Conservation (phyloP, 1,140 invertebrate species). For the Harlomillsia oculata region DNA sequence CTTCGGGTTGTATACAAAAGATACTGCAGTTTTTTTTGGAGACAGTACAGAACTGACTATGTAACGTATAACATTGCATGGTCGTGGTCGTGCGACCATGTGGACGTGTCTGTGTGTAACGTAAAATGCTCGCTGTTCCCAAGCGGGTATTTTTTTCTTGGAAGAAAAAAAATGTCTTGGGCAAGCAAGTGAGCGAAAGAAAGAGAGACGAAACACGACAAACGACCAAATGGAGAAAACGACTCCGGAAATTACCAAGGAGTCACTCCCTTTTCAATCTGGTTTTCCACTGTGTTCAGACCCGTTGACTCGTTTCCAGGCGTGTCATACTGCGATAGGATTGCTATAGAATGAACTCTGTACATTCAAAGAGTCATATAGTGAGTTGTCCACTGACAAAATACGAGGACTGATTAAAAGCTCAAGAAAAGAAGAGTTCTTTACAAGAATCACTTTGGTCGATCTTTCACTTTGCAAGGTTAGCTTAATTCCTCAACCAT, state of each 20-base stretch:
- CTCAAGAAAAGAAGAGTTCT: not conserved
- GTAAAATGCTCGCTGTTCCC: too few species aligned
- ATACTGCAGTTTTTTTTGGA: too few species aligned
- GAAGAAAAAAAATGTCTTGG: too few species aligned
- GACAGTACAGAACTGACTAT: too few species aligned
- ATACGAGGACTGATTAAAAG: not conserved
- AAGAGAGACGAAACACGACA: constrained; percentile 22
- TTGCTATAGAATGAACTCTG: not conserved
- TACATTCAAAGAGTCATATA: not conserved
- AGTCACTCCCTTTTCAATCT: constrained; percentile 17
- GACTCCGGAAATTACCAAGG: constrained; percentile 29
- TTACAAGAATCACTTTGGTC: not conserved
- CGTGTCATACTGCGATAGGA: not conserved
- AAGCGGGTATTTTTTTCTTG: too few species aligned
- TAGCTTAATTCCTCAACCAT: too few species aligned
- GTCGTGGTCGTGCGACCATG: too few species aligned
- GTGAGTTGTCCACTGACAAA: not conserved
- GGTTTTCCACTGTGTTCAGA: constrained; percentile 2
- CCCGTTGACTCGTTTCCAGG: constrained; percentile 8
- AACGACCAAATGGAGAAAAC: constrained; percentile 30
- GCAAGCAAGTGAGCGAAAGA: too few species aligned
- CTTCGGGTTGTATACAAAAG: too few species aligned
- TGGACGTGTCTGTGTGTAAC: too few species aligned
- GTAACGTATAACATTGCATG: too few species aligned
- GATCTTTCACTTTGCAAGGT: not conserved